Evolutionary conservation across 2,113 vertebrate species (phyloP).

Genomic region (Otis tarda): DNA sequence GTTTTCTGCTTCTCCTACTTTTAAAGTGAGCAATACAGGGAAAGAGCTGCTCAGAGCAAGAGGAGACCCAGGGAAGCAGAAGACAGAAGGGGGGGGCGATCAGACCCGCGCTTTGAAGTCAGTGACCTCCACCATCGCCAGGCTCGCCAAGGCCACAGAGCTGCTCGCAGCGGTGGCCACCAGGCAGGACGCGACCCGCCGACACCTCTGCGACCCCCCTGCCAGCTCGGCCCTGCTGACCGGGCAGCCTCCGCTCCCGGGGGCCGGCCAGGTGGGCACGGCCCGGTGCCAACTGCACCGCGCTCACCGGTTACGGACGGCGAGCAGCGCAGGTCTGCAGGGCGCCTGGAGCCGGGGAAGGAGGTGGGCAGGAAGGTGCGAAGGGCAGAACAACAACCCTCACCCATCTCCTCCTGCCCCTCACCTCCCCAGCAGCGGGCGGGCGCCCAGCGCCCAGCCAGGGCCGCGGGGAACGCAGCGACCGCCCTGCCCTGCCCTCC

Average conservation of each 20-base stretch:
- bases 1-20: background rate
- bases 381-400: background rate
- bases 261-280: no score
- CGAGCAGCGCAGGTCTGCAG: background rate
- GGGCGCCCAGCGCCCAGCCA: background rate
- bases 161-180: background rate
- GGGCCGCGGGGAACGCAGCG: background rate
- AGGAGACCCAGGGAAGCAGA: background rate
- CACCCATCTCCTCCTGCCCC: background rate
- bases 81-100: background rate
- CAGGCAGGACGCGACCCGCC: accelerated
- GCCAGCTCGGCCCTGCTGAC: no score
- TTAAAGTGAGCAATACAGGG: accelerated
- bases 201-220: background rate
- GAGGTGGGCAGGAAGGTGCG: background rate
- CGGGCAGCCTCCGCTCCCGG: no score
- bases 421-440: background rate
- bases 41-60: background rate
- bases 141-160: background rate
- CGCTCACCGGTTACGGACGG: background rate
- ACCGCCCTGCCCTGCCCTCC: background rate
- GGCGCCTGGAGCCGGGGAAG: background rate
- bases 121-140: background rate
- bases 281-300: background rate
- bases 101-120: background rate